These are phyloP conservation scores for Synanthedon vespiformis DNA, from an alignment of 2,888 invertebrate species.

Conservation along the genomic window DNA sequence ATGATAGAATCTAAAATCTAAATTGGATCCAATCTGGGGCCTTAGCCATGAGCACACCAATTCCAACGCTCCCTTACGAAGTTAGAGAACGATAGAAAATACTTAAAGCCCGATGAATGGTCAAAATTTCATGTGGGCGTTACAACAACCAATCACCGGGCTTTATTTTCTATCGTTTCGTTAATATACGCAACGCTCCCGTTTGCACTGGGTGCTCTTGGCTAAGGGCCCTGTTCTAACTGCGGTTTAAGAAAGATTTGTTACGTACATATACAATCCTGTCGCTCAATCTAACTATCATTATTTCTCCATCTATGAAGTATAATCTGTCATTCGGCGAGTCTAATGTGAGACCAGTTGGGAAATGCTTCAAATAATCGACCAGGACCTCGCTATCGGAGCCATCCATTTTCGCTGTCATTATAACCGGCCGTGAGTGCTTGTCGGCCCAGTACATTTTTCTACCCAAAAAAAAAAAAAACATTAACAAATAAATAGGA, in stretches of 20 bases:
- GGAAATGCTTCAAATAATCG: slow-evolving; percentile 76
- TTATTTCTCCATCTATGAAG: slow-evolving; percentile 80
- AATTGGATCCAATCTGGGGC: no score
- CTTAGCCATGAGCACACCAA: no score
- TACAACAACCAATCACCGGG: no score
- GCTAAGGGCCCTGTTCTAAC: no score
- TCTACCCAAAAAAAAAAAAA: slow-evolving; percentile 48
- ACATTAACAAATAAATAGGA: neutral
- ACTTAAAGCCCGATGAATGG: no score
- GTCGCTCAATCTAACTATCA: slow-evolving; percentile 77
- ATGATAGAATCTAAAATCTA: no score
- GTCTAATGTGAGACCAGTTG: slow-evolving; percentile 89
- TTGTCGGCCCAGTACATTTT: slow-evolving; percentile 94
- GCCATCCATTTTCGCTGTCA: slow-evolving; percentile 89
- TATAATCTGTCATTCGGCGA: slow-evolving; percentile 82
- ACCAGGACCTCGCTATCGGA: slow-evolving; percentile 72
- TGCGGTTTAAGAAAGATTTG: neutral
- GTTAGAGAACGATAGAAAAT: no score
- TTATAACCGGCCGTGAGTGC: slow-evolving; percentile 80
- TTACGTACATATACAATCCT: slow-evolving; percentile 72
- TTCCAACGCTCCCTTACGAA: no score
- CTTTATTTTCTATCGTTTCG: no score
- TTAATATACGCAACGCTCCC: no score
- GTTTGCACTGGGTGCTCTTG: no score
- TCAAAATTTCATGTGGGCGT: no score